These are phyloP conservation scores for Benitochromis conjunctus DNA, from an alignment of 2,113 vertebrate species.

Conservation along the genomic window DNA sequence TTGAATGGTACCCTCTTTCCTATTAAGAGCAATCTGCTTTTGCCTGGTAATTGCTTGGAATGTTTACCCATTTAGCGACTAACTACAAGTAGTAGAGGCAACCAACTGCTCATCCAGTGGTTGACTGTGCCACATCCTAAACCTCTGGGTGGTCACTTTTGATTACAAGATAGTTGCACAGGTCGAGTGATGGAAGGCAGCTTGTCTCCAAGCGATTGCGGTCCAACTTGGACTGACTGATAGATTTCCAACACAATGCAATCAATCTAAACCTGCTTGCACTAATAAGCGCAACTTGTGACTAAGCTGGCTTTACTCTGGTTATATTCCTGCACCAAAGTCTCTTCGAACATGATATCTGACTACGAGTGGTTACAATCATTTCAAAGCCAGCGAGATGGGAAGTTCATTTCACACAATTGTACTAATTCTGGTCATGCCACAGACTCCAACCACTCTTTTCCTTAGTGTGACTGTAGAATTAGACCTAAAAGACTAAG, in stretches of 20 bases:
- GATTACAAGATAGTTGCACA: neutral
- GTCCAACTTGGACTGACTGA: neutral
- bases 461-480: neutral
- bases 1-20: neutral
- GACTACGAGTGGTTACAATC: neutral
- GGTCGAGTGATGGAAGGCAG: neutral
- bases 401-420: neutral
- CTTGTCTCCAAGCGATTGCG: neutral
- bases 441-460: neutral
- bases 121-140: too few relatives aligned
- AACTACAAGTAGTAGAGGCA: neutral
- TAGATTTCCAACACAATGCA: neutral
- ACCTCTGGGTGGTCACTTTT: neutral
- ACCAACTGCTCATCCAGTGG: neutral
- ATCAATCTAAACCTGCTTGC: neutral
- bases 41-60: neutral
- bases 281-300: neutral
- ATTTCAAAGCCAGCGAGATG: neutral
- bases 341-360: neutral
- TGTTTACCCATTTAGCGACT: neutral
- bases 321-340: neutral
- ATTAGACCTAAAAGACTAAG: neutral
- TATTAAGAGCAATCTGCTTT: neutral
- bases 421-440: neutral
- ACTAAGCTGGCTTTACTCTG: neutral